Evolutionary conservation across 2,888 invertebrate species (phyloP), one percentile per base, ranked within the genome.

Genomic region (Volucella inflata): DNA sequence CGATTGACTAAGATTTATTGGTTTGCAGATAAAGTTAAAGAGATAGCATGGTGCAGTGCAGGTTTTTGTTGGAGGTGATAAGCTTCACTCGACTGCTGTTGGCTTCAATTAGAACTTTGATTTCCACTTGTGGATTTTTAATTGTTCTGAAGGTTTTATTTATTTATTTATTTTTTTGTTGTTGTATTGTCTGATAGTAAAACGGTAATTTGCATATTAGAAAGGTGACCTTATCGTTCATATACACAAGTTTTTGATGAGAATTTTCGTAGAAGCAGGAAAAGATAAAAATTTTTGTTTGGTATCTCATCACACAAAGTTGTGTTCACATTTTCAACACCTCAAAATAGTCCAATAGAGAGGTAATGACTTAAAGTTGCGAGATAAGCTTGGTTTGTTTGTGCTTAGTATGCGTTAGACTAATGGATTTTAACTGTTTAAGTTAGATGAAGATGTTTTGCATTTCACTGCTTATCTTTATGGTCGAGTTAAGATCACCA

Each of bases 1-100:
- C 70, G 80, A 84, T 84, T 84, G 84, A 84, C 70, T 80, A 76
- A 84, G 84, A 84, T 84, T 84, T 84, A 84, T 84, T 79, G 80
- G 84, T 44, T 80, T 71, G 65, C 46, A 75, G 84, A 84, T 84
- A 84, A 30, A 84, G 59, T 71, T 75, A 1, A 42, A 38, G 44
- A 70, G 84, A 84, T 84, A 80, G 60, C 60, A 36, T 46, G 62
- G 67, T 70, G 48, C 71, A 77, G 67, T 55, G 48, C 84, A 67
- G 79, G 75, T 70, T 80, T 67, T 76, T 44, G 44, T 59, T 55
- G 46, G 50, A 70, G 65, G 70, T 80, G 84, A 84, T 84, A 84
- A 84, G 79, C 14, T 36, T 14, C 42, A 55, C 67, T 72, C 68
- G 64, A 74, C 75, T 71, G 75, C 75, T 79, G 75, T 42, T 84